These are phyloP conservation scores for Tretioscincus oriximinensis DNA, from an alignment of 2,113 vertebrate genomes.

Conservation along the genomic window DNA sequence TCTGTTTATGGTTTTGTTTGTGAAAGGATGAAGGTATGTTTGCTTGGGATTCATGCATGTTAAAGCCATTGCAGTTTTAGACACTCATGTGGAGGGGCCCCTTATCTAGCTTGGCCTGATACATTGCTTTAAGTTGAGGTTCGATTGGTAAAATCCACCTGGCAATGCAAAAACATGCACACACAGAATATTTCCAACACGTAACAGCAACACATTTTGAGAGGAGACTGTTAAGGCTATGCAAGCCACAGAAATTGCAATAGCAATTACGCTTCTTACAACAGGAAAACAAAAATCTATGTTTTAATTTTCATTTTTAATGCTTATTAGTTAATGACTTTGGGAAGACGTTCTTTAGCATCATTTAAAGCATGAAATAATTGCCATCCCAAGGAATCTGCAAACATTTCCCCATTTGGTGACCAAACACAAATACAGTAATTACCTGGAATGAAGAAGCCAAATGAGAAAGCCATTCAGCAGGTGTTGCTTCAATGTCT, in stretches of 20 bases:
- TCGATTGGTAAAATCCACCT: accelerated
- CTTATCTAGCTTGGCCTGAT: neutral
- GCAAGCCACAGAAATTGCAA: slow-evolving; percentile 31
- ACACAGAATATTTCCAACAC: neutral
- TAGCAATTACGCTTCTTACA: slow-evolving; percentile 50
- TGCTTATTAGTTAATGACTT: slow-evolving; percentile 66
- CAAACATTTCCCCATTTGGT: slow-evolving; percentile 40
- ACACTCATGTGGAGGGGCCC: too few relatives aligned
- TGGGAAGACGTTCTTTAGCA: slow-evolving; percentile 58
- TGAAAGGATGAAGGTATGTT: too few relatives aligned
- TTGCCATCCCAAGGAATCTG: slow-evolving; percentile 47
- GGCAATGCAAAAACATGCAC: accelerated
- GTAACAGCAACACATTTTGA: slow-evolving; percentile 21
- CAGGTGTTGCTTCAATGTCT: neutral
- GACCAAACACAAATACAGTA: slow-evolving; percentile 15
- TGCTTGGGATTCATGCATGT: too few relatives aligned
- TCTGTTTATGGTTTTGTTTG: too few relatives aligned
- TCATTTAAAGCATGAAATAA: slow-evolving; percentile 54
- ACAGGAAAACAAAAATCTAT: slow-evolving; percentile 33
- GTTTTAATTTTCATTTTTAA: neutral
- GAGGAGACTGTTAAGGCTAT: slow-evolving; percentile 5
- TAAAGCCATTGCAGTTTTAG: too few relatives aligned
- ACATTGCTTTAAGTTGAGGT: neutral
- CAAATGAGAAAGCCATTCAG: neutral
- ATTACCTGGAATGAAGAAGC: neutral